A percentile compares a stretch with the other conserved stretches of the same genome.
Conservation (phyloP, 2,888 invertebrate species). For the Drosophila silvestris region DNA sequence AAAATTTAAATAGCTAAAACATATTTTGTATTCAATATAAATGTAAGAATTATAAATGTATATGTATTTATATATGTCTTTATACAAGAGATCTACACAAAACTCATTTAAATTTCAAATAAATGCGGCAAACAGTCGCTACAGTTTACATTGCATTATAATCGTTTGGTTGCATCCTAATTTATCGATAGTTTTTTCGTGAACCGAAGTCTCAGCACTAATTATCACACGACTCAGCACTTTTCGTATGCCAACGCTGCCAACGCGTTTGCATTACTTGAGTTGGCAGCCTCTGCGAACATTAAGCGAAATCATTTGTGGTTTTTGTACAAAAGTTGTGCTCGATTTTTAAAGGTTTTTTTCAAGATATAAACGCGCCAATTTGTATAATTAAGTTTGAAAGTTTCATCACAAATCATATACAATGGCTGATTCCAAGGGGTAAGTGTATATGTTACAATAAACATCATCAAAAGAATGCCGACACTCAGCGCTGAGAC, state of each 20-base stretch:
- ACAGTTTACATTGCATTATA: background rate
- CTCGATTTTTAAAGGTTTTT: slow-evolving; percentile 44
- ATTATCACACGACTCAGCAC: slow-evolving; percentile 65
- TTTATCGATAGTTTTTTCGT: slow-evolving; percentile 34
- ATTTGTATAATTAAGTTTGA: slow-evolving; percentile 67
- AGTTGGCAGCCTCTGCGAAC: slow-evolving; percentile 54
- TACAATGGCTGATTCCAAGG: slow-evolving; percentile 84
- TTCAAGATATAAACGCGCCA: slow-evolving; percentile 34
- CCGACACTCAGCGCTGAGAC: slow-evolving; percentile 68
- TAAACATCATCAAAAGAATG: slow-evolving; percentile 49
- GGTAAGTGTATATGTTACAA: slow-evolving; percentile 77
- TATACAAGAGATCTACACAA: slow-evolving; percentile 56
- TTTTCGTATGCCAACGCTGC: slow-evolving; percentile 44
- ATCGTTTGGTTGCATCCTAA: slow-evolving; percentile 9
- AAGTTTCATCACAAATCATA: slow-evolving; percentile 61
- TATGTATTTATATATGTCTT: slow-evolving; percentile 72
- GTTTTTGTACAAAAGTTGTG: slow-evolving; percentile 59
- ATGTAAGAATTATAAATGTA: slow-evolving; percentile 56
- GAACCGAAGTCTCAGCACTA: slow-evolving; percentile 38
- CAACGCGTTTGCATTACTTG: slow-evolving; percentile 38
- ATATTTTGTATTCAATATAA: slow-evolving; percentile 73
- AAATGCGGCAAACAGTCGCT: background rate
- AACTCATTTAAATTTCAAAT: slow-evolving; percentile 8
- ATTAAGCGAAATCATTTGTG: slow-evolving; percentile 63
- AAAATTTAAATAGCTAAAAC: slow-evolving; percentile 49